phyloP scores from a whole-genome alignment of 1,140 invertebrate species.

The Maniola jurtina region DNA sequence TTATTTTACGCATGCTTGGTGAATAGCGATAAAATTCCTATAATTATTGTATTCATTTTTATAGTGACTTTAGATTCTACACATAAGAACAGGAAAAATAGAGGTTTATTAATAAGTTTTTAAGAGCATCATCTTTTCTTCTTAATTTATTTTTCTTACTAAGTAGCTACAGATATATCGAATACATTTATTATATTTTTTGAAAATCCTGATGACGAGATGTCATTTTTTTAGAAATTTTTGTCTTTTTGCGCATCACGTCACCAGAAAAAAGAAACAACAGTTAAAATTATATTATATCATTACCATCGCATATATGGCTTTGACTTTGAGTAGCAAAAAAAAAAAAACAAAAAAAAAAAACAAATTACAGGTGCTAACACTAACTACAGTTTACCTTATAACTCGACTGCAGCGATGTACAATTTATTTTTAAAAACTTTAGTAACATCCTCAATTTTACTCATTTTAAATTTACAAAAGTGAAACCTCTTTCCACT shows the following conservation, averaged over 20 bases:
- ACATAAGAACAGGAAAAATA: background rate
- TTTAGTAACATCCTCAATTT: constrained; percentile 19
- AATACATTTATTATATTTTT: background rate
- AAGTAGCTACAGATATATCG: no score
- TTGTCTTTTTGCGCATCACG: background rate
- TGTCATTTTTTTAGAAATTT: background rate
- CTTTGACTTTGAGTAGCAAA: background rate
- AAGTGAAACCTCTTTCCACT: constrained; percentile 8
- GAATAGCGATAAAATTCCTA: background rate
- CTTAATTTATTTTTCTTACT: background rate
- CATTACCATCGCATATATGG: background rate
- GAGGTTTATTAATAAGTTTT: background rate
- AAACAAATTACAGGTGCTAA: constrained; percentile 9
- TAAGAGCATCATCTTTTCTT: background rate
- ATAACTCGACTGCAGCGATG: constrained; percentile 33
- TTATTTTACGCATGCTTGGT: constrained; percentile 9
- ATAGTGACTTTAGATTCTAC: constrained; percentile 8
- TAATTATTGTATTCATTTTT: constrained; percentile 13
- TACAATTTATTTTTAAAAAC: constrained; percentile 30
- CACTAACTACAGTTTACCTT: constrained; percentile 34
- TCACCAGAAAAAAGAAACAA: constrained; percentile 13
- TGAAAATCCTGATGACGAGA: background rate
- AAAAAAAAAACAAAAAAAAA: constrained; percentile 2
- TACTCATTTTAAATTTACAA: background rate
- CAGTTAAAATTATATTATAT: constrained; percentile 5